A percentile compares a stretch with the other conserved stretches of the same genome.
These are phyloP conservation scores for Spilosoma lubricipeda DNA, from an alignment of 2,888 invertebrate species.

Conservation along the genomic window DNA sequence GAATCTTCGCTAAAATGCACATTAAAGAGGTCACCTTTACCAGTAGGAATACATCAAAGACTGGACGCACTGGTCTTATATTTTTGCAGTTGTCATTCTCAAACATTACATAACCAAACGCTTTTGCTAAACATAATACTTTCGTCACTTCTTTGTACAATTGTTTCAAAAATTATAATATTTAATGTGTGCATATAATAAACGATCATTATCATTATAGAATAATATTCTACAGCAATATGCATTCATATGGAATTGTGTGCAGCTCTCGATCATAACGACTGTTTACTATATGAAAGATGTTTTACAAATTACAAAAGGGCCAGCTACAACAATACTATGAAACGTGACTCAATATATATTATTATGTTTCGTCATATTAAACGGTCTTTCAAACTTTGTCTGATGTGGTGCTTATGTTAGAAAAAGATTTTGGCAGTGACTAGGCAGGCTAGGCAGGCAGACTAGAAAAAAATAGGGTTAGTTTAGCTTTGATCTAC, in stretches of 20 bases:
- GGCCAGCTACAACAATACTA: neutral
- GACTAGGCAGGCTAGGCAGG: too few relatives aligned
- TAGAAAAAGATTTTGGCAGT: too few relatives aligned
- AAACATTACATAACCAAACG: neutral
- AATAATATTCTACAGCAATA: neutral
- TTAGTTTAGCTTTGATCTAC: too few relatives aligned
- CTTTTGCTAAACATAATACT: neutral
- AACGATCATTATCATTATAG: neutral
- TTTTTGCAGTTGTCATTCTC: neutral
- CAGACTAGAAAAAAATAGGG: too few relatives aligned
- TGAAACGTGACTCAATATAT: neutral
- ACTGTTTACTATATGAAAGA: neutral
- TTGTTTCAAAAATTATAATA: neutral
- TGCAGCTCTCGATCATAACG: neutral
- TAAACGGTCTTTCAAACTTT: neutral
- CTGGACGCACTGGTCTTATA: neutral
- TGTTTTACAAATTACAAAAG: neutral
- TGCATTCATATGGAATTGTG: neutral
- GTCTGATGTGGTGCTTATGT: too few relatives aligned
- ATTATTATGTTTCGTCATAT: neutral
- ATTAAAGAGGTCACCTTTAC: too few relatives aligned
- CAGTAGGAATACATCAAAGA: too few relatives aligned
- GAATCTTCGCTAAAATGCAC: too few relatives aligned
- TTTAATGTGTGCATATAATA: neutral
- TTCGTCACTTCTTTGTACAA: neutral